A percentile compares a stretch with the other conserved stretches of the same genome.
Evolutionary conservation across 2,888 invertebrate genomes (phyloP).

Genomic region (Cantharis rustica): DNA sequence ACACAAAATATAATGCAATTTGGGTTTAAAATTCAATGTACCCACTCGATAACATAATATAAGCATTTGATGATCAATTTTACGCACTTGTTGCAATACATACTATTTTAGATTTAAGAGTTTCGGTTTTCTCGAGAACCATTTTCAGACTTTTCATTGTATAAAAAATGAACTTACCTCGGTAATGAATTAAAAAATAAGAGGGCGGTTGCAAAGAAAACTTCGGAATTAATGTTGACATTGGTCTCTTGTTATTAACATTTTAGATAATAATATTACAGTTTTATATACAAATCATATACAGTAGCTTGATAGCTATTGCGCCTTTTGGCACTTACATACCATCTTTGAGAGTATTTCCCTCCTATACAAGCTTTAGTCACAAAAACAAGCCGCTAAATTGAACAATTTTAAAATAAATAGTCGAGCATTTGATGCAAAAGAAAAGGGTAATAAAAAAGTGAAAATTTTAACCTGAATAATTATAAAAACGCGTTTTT

Average conservation of each 20-base stretch:
- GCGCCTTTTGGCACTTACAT: conserved; percentile 50
- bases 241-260: conserved; percentile 52
- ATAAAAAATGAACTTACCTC: background rate
- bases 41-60: too few relatives aligned
- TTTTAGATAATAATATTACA: conserved; percentile 51
- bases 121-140: too few relatives aligned
- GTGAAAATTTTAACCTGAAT: background rate
- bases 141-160: too few relatives aligned
- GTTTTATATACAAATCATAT: conserved; percentile 53
- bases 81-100: too few relatives aligned
- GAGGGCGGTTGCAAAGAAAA: conserved; percentile 19
- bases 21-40: too few relatives aligned
- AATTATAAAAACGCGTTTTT: background rate
- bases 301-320: conserved; percentile 44
- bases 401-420: conserved; percentile 2
- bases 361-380: conserved; percentile 37
- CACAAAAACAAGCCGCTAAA: conserved; percentile 20
- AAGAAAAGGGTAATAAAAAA: background rate
- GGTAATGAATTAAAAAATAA: background rate
- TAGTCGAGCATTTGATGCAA: conserved; percentile 17
- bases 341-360: conserved; percentile 45
- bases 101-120: too few relatives aligned
- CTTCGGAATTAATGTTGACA: conserved; percentile 37
- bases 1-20: too few relatives aligned
- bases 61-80: too few relatives aligned